Conservation (phyloP, 2,797 vertebrate species). For the Clamator glandarius region DNA sequence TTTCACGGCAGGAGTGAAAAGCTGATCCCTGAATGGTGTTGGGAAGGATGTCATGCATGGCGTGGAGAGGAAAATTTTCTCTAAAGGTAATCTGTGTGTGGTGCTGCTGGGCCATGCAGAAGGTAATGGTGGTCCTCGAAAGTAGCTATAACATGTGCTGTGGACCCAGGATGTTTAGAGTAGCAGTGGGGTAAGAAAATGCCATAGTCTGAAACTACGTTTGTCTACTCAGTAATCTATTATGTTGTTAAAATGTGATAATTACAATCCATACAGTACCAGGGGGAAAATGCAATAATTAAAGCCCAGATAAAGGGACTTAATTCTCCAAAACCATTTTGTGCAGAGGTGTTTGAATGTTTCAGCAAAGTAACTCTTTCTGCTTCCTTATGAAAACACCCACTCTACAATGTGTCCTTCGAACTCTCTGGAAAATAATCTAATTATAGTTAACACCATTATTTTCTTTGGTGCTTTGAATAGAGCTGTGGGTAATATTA, state of each 20-base stretch:
- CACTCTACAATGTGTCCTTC: not conserved
- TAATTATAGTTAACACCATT: slow-evolving; percentile 47
- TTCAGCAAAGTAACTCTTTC: slow-evolving; percentile 18
- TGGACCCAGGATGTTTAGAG: not conserved
- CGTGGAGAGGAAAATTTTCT: not conserved
- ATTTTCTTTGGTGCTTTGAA: slow-evolving; percentile 42
- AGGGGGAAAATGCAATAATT: not conserved
- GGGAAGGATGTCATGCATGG: not conserved
- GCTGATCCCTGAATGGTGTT: not conserved
- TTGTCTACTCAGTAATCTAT: not conserved
- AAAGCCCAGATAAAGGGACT: slow-evolving; percentile 9
- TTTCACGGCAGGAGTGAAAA: not conserved
- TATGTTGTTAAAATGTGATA: not conserved
- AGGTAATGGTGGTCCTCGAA: not conserved
- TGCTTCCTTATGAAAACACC: not conserved
- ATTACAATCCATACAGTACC: not conserved
- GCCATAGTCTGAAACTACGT: not conserved
- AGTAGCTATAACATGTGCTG: not conserved
- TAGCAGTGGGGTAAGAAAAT: not conserved
- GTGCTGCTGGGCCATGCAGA: rapidly evolving
- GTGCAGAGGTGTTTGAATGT: slow-evolving; percentile 2
- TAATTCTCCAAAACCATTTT: slow-evolving; percentile 30
- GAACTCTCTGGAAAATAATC: slow-evolving; percentile 46
- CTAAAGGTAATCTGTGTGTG: not conserved
- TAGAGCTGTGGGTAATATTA: slow-evolving; percentile 29